Percentiles rank a stretch among this genome's conserved stretches.
These are phyloP conservation scores for Sinohyriopsis cumingii DNA, from an alignment of 2,888 invertebrate species.

Conservation along the genomic window DNA sequence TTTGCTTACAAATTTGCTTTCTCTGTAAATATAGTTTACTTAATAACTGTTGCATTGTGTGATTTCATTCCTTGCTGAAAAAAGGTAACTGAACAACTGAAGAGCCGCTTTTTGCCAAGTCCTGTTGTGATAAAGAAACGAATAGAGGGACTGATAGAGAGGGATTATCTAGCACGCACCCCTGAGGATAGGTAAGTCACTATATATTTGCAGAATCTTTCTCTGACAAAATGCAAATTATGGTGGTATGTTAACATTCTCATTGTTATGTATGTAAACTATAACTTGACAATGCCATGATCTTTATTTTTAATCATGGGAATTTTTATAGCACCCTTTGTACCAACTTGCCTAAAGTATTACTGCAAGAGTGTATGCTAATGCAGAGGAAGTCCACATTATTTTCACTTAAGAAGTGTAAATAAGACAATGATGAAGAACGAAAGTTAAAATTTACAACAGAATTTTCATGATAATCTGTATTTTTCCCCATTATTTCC, in stretches of 20 bases:
- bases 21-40: background rate
- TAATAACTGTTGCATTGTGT: background rate
- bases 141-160: constrained; percentile 98
- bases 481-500: too few relatives aligned
- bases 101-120: constrained; percentile 96
- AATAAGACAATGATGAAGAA: too few relatives aligned
- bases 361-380: too few relatives aligned
- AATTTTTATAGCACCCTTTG: too few relatives aligned
- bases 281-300: too few relatives aligned
- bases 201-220: background rate
- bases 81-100: constrained; percentile 92
- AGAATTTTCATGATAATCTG: too few relatives aligned
- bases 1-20: background rate
- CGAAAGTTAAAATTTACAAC: too few relatives aligned
- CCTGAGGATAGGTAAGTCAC: constrained; percentile 84
- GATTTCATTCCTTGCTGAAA: background rate
- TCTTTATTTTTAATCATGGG: too few relatives aligned
- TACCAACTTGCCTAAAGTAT: too few relatives aligned
- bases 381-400: too few relatives aligned
- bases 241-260: background rate
- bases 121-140: constrained; percentile 99
- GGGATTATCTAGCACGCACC: constrained; percentile 98
- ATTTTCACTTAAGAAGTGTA: too few relatives aligned
- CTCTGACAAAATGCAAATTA: background rate
- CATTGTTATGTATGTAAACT: background rate